Percentiles rank a stretch among this genome's conserved stretches.
phyloP scores from a whole-genome alignment of 2,888 invertebrate genomes.

The Polietes domitor region DNA sequence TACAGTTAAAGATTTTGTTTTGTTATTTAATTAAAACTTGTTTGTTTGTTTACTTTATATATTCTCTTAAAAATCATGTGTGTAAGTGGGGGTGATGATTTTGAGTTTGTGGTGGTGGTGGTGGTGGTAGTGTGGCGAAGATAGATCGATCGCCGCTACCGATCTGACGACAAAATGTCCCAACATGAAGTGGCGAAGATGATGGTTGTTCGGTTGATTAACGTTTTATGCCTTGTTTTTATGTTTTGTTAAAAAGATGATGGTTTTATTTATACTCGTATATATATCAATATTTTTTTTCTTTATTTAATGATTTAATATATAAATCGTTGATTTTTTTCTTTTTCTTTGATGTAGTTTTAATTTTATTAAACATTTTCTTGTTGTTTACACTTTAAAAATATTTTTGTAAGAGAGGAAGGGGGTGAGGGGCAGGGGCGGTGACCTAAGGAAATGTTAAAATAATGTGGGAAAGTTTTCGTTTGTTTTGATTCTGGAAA shows the following conservation, averaged over 20 bases:
- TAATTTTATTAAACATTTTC: neutral
- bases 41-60: conserved; percentile 41
- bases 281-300: neutral
- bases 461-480: neutral
- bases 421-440: neutral
- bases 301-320: conserved; percentile 29
- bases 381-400: neutral
- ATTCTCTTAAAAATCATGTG: conserved; percentile 55
- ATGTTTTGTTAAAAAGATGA: neutral
- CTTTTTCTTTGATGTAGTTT: neutral
- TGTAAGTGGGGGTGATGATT: conserved; percentile 41
- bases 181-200: no score
- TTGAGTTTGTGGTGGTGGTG: conserved; percentile 17
- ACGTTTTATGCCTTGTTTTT: neutral
- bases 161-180: neutral
- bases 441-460: neutral
- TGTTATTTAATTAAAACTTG: conserved; percentile 60
- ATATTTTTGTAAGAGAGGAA: neutral
- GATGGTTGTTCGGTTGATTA: neutral
- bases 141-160: neutral
- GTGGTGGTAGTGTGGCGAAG: conserved; percentile 9
- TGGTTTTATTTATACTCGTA: no score
- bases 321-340: conserved; percentile 35
- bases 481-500: neutral
- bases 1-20: conserved; percentile 61